phyloP scores from a whole-genome alignment of 2,797 vertebrate species.

The Lepus townsendii region DNA sequence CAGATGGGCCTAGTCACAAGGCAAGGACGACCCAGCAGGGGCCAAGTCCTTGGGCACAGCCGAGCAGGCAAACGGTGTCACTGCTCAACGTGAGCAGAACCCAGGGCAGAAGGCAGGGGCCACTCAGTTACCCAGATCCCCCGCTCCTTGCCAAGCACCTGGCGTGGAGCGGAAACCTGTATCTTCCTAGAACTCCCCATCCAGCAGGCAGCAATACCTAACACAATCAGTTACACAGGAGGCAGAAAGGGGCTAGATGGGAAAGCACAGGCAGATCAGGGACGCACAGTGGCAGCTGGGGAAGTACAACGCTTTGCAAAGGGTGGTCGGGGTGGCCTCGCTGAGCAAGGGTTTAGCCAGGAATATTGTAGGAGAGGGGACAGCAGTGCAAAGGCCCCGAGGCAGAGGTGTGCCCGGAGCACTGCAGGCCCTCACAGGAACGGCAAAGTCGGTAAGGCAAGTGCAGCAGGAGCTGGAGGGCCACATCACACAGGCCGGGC shows the following conservation, averaged over 20 bases:
- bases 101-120: background rate
- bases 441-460: background rate
- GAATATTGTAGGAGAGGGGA: background rate
- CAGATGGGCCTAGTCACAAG: background rate
- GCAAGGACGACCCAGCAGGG: background rate
- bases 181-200: background rate
- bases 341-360: background rate
- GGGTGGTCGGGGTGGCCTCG: background rate
- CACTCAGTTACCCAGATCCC: background rate
- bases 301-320: background rate
- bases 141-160: background rate
- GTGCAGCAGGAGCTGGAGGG: background rate
- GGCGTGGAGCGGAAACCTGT: background rate
- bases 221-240: background rate
- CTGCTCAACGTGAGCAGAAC: background rate
- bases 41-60: background rate
- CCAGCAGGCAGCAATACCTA: slow-evolving; percentile 5
- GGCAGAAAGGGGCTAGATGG: background rate
- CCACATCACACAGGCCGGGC: background rate
- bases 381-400: background rate
- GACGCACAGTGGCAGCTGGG: background rate
- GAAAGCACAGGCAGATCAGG: background rate
- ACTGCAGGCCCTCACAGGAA: accelerated
- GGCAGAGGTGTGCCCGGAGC: background rate
- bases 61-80: background rate